Conservation (phyloP, 2,888 invertebrate genomes). For the Monoplex corrugatus region DNA sequence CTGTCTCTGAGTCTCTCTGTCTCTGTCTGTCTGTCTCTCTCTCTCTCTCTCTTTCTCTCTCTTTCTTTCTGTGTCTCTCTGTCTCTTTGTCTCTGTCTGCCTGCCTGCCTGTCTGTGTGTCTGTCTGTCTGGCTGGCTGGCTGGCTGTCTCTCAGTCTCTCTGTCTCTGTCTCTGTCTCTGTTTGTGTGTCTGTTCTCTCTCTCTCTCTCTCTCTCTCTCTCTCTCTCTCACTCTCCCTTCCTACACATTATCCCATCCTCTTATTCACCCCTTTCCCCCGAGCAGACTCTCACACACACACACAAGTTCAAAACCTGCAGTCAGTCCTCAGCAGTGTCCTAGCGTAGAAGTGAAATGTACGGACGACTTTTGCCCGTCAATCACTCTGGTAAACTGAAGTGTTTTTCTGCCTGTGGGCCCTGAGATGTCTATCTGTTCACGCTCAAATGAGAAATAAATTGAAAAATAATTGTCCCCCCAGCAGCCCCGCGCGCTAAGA, state of each 20-base stretch:
- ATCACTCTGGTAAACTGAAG: too few species aligned
- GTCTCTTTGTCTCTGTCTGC: neutral
- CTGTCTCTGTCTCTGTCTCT: neutral
- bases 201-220: neutral
- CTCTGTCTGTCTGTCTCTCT: neutral
- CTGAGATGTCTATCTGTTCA: slow-evolving; percentile 15
- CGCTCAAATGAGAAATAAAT: slow-evolving; percentile 7
- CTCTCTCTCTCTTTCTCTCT: neutral
- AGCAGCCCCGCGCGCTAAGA: neutral
- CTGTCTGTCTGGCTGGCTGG: too few species aligned
- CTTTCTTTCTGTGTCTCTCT: neutral
- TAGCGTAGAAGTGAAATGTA: too few species aligned
- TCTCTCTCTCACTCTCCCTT: neutral
- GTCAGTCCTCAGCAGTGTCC: too few species aligned
- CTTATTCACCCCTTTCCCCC: too few species aligned
- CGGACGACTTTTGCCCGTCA: too few species aligned
- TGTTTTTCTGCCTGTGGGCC: too few species aligned
- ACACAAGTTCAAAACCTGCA: too few species aligned
- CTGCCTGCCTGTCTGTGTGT: too few species aligned
- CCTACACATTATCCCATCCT: neutral
- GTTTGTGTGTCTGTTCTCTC: neutral
- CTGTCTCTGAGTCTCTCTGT: too few species aligned
- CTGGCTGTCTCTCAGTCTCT: neutral
- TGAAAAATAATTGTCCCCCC: slow-evolving; percentile 20
- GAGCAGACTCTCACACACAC: neutral